Evolutionary conservation across 2,888 invertebrate genomes (phyloP), one percentile per base, ranked within the genome.

Genomic region (Nudaria mundana): DNA sequence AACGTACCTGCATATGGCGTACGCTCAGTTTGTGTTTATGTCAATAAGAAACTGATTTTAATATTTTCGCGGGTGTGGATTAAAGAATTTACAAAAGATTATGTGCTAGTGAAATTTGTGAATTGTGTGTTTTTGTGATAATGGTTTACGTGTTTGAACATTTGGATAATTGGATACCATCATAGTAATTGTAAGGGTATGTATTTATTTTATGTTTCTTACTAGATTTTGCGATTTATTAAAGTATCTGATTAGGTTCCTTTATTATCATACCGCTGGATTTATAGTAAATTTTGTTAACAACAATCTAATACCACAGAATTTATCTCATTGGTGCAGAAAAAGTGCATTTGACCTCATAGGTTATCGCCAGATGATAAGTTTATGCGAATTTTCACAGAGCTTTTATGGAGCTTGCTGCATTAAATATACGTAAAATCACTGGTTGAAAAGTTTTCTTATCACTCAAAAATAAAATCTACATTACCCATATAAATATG

Each of bases 21-120:
- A 86, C 79, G 81, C 78, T 81, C 81, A 81, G 87, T 88, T 86
- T 88, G 87, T 88, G 88, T 88, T 88, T 88, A 88, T 88, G 87
- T 88, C 88, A 88, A 88, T 88, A 88, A 79, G 76, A 76, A 79
- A 80, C 83, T 84, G 83, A 86, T 83, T 85, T 77, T 76, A 77
- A 67, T 73, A 78, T 84, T 86, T 85, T 76, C 86, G 87, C 87
- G 87, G 87, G 87, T 86, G 87, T 86, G 81, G 79, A 81, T 75
- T 77, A 76, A 71, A 72, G 72, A 74, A 75, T 75, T 66, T 68
- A 70, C 69, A 69, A 76, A 77, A 71, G 62, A 78, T 70, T 66
- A 81, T 81, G 83, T 86, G 81, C 60, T 71, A 70, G 84, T 86
- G 83, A 67, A 77, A 74, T 58, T 71, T 78, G 83, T 84, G 81